Evolutionary conservation across 1,140 invertebrate species (phyloP).

Genomic region (Trichonephila clavipes): DNA sequence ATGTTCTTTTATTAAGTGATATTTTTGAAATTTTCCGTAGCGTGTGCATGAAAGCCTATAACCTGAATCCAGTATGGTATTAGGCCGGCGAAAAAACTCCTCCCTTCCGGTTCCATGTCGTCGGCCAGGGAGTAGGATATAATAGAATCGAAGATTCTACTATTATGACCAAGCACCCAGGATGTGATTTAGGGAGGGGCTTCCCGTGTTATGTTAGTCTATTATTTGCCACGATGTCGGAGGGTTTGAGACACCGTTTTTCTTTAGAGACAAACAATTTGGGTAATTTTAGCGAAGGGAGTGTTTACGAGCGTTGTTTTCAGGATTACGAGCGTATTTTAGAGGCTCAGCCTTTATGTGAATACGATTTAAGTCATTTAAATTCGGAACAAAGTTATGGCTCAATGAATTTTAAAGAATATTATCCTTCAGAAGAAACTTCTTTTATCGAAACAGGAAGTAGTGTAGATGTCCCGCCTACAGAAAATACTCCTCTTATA

Average conservation of each 20-base stretch:
- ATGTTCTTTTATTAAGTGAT: too few relatives aligned
- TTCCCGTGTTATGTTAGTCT: not conserved
- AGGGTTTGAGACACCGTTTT: not conserved
- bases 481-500: too few relatives aligned
- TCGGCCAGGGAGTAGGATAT: too few relatives aligned
- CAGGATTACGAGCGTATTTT: not conserved
- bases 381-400: not conserved
- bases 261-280: not conserved
- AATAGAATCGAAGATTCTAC: not conserved
- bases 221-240: rapidly evolving
- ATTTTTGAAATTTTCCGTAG: too few relatives aligned
- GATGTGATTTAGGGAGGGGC: too few relatives aligned
- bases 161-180: not conserved
- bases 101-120: too few relatives aligned
- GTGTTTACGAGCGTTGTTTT: not conserved
- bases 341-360: not conserved
- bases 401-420: not conserved
- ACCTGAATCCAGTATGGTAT: too few relatives aligned
- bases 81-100: too few relatives aligned
- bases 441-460: not conserved
- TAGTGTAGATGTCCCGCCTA: too few relatives aligned
- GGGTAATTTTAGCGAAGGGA: not conserved
- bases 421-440: not conserved
- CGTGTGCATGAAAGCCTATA: too few relatives aligned
- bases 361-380: not conserved